These are phyloP conservation scores for Pseudorasbora parva DNA, from an alignment of 2,113 vertebrate genomes.

Conservation along the genomic window DNA sequence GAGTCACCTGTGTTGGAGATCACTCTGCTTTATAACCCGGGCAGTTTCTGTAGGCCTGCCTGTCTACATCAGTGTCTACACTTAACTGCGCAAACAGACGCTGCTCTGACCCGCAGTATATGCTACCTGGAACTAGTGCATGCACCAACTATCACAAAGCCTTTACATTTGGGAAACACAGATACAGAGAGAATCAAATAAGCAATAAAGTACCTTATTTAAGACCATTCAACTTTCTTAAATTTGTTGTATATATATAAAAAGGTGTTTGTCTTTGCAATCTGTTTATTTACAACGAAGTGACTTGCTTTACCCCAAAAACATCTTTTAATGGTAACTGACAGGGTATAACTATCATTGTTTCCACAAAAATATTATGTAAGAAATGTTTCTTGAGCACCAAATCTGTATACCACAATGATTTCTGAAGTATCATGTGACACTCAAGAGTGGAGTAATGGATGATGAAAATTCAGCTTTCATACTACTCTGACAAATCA, in stretches of 20 bases:
- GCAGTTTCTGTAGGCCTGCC: slow-evolving; percentile 28
- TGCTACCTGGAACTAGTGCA: not conserved
- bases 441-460: too few relatives aligned
- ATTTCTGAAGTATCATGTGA: not conserved
- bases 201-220: not conserved
- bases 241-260: not conserved
- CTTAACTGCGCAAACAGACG: slow-evolving; percentile 13
- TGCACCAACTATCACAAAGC: not conserved
- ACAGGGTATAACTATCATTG: too few relatives aligned
- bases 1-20: slow-evolving; percentile 47
- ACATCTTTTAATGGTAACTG: not conserved
- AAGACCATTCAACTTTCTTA: not conserved
- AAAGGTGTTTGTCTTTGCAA: not conserved
- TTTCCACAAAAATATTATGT: too few relatives aligned
- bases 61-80: slow-evolving; percentile 24
- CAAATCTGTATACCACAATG: too few relatives aligned
- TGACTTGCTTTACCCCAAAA: not conserved
- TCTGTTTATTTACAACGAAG: not conserved
- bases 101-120: not conserved
- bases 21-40: slow-evolving; percentile 3
- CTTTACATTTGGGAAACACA: not conserved
- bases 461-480: too few relatives aligned
- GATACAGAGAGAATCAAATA: not conserved
- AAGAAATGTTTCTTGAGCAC: too few relatives aligned
- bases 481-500: not conserved